Base-by-base conservation (phyloP, 2,113 vertebrate genomes). In the Galeopterus variegatus region DNA sequence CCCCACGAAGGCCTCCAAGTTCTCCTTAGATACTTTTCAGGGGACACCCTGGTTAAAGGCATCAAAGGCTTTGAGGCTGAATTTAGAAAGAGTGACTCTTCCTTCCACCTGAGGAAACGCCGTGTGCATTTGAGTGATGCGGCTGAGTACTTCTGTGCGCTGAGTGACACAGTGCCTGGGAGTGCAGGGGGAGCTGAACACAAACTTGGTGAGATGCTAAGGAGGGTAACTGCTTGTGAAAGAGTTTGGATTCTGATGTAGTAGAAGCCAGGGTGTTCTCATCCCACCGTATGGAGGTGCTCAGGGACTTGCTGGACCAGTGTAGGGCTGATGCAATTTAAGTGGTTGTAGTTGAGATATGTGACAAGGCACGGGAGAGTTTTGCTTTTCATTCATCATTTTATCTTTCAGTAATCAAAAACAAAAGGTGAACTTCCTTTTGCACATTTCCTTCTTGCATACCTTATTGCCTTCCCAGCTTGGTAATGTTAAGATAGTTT, bases 31-130 rank as follows among this genome's bases (percentile, higher is more conserved):
- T 67, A 86, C 41, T 1, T n/a, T 8, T 86, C 88, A 69, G 88
- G 58, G 6, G 33, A 94, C 3, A 2, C 50, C 4, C 0, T 56
- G 4, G 87, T 96, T 81, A 45, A 69, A 91, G 88, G 87, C 41
- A 73, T 64, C 41, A 92, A 72, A 54, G 56, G 26, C 10, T 97
- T 97, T 48, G 14, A 85, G 65, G 95, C 86, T 36, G 79, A 86
- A 79, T 15, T 72, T 15, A 77, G 45, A 5, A 87, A 86, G 18
- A 58, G 4, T 19, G 60, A 91, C 9, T 76, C 56, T 33, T 95
- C 95, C 28, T 97, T 96, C 73, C 64, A 96, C 62, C 56, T 96
- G 82, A 93, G 14, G n/a, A 97, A 97, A 56, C 15, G 2, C 31
- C 62, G 64, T 6, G 75, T 36, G 26, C 75, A 82, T 4, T 52